Conservation (phyloP, 2,797 vertebrate genomes). For the Poeciliopsis paucimaculata region DNA sequence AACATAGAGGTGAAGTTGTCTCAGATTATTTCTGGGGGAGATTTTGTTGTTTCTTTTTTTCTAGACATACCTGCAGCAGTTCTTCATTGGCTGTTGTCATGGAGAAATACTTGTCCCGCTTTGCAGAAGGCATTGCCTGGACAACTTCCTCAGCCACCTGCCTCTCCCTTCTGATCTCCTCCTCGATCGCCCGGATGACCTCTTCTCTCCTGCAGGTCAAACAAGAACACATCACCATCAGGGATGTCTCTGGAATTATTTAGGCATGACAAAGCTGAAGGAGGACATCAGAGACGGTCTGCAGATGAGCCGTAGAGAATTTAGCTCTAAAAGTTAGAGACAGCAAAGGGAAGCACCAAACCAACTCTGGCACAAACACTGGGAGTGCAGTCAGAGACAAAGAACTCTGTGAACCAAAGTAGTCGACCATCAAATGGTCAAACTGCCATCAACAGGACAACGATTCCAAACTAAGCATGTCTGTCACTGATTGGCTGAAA, state of each 20-base stretch:
- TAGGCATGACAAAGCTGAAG: too few species aligned
- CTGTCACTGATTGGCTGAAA: neutral
- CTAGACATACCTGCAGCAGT: constrained; percentile 84
- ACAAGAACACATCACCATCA: neutral
- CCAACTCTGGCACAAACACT: neutral
- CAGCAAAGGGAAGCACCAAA: neutral
- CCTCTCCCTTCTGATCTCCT: constrained; percentile 87
- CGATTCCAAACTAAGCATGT: neutral
- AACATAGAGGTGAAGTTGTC: neutral
- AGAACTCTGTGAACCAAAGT: neutral
- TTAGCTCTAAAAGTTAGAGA: neutral
- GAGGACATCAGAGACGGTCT: neutral
- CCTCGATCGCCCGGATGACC: constrained; percentile 84
- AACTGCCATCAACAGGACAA: too few species aligned
- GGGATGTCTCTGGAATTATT: too few species aligned
- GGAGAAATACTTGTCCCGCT: constrained; percentile 88
- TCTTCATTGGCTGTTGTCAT: constrained; percentile 90
- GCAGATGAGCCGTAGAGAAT: neutral
- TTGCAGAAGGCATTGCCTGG: constrained; percentile 87
- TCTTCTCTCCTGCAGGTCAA: constrained; percentile 88
- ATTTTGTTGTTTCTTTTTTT: neutral
- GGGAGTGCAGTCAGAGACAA: neutral
- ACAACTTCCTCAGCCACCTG: constrained; percentile 88
- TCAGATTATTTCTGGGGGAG: neutral
- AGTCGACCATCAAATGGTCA: too few species aligned